Conservation (phyloP, 2,113 vertebrate genomes). For the Nannospalax galili region DNA sequence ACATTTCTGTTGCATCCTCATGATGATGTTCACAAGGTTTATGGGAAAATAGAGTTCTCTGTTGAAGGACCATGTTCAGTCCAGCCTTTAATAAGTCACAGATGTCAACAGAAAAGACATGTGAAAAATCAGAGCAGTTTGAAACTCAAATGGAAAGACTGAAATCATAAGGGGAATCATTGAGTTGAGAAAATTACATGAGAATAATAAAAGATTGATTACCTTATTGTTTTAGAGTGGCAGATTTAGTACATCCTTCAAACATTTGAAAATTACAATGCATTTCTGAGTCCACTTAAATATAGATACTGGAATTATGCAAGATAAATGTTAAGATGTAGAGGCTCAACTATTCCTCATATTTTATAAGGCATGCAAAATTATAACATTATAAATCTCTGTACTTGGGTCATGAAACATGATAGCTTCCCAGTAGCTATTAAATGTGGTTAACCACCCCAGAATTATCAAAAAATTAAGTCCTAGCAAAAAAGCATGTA, state of each 20-base stretch:
- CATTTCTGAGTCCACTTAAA: background rate
- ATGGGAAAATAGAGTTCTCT: background rate
- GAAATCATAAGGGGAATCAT: background rate
- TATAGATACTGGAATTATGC: background rate
- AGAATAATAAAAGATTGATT: background rate
- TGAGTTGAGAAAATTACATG: background rate
- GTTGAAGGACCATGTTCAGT: background rate
- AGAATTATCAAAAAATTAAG: constrained; percentile 31
- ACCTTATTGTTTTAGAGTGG: background rate
- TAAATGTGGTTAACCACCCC: constrained; percentile 49
- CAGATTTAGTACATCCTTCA: background rate
- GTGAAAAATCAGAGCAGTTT: background rate
- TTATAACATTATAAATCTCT: background rate
- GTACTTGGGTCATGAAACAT: constrained; percentile 13
- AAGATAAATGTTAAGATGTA: constrained; percentile 12
- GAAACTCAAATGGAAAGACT: background rate
- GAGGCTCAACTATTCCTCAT: background rate
- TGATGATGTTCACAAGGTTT: background rate
- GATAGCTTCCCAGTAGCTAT: constrained; percentile 40
- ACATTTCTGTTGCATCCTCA: background rate
- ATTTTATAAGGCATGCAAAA: background rate
- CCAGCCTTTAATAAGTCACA: background rate
- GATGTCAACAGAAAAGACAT: background rate
- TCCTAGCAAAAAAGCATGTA: constrained; percentile 42
- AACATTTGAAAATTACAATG: background rate